Base-by-base conservation (phyloP, 1,140 invertebrate genomes). In the Pogonus chalceus region DNA sequence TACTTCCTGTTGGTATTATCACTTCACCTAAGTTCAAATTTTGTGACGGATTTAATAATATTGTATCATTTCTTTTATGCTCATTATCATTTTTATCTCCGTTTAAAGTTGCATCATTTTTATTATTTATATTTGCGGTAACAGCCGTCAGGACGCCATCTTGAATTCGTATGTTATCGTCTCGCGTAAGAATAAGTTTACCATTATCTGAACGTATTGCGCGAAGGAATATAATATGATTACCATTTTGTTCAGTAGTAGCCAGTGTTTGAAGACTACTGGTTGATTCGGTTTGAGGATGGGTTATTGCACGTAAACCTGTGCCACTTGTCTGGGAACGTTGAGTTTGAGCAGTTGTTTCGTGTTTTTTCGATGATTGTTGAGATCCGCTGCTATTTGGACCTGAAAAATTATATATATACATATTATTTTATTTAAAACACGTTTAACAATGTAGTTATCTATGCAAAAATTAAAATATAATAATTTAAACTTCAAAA, bases 321-420 rank as follows among this genome's bases (percentile, higher is more conserved):
- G 18, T 18, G 9, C 9, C 9, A 18, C 9, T 16, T 7, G 37
- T 43, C 18, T 43, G 37, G 9, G 18, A 12, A 3, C 37, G 37
- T 16, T 43, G 37, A 16, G 7, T 9, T 9, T 3, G 7, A 3
- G 37, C 4, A 3, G 37, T 10, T 7, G 4, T 31, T 3, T 43
- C 37, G 9, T 12, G 37, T 43, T 43, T 43, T 43, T 43, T 43
- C 37, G 37, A 10, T 43, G 37, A 10, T 43, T 43, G 37, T 43
- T 43, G 37, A 31, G 26, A 14, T 43, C 7, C 18, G 18, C 37
- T 43, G 9, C 7, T 43, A 43, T 43, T 43, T 3, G 37, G 37
- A 43, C 37, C 37, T 43, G 37, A 12, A 18, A 43, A 43, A 31
- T n/a, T n/a, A n/a, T n/a, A n/a, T n/a, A n/a, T n/a, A n/a, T n/a